These are phyloP conservation scores for Crotalus tigris DNA, from an alignment of 2,113 vertebrate genomes.

Conservation along the genomic window DNA sequence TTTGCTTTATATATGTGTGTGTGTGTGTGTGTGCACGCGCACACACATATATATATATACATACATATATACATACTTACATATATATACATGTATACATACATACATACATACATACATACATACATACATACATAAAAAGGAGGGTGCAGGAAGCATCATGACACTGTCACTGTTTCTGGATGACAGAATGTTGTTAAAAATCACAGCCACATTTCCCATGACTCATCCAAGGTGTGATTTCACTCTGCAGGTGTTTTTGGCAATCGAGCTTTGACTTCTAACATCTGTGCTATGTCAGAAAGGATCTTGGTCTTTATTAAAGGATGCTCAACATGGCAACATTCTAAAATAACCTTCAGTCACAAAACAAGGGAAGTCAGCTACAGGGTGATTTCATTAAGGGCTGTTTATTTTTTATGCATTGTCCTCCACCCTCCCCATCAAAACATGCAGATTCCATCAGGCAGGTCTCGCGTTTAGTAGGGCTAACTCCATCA, in stretches of 20 bases:
- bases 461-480: background rate
- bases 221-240: slow-evolving; percentile 26
- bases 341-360: slow-evolving; percentile 22
- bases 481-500: background rate
- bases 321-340: background rate
- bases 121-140: no score
- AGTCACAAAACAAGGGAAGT: slow-evolving; percentile 10
- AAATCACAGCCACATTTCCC: slow-evolving; percentile 40
- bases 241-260: slow-evolving; percentile 17
- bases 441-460: background rate
- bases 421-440: background rate
- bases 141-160: slow-evolving; percentile 11
- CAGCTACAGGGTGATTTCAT: slow-evolving; percentile 4
- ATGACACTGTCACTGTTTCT: slow-evolving; percentile 11
- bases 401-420: background rate
- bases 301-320: background rate
- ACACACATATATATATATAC: no score
- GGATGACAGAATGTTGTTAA: slow-evolving; percentile 18
- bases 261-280: slow-evolving; percentile 35
- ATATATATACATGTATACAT: no score
- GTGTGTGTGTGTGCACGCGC: no score
- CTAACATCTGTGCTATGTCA: slow-evolving; percentile 45
- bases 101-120: no score
- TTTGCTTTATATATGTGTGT: background rate
- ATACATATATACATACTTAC: no score